phyloP scores from a whole-genome alignment of 2,797 vertebrate genomes.

The Mus caroli region DNA sequence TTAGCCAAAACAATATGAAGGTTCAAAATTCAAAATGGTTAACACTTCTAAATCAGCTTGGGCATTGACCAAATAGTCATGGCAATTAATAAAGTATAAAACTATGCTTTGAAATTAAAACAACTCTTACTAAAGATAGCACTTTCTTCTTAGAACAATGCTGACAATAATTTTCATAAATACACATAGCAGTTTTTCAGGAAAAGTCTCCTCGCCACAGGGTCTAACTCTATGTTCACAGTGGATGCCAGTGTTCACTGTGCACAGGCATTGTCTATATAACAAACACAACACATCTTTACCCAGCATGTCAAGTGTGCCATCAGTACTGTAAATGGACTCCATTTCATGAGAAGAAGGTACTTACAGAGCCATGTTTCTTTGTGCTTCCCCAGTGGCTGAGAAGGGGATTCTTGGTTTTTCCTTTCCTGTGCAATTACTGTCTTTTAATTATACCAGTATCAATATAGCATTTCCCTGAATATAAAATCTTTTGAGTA shows the following conservation, averaged over 20 bases:
- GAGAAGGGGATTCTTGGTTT: constrained; percentile 72
- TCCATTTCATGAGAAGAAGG: neutral
- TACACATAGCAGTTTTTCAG: constrained; percentile 39
- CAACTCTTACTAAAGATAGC: neutral
- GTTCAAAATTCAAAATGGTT: constrained; percentile 53
- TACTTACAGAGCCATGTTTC: neutral
- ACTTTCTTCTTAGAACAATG: neutral
- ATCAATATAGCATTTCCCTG: constrained; percentile 28
- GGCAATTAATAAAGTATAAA: constrained; percentile 39
- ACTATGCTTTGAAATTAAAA: constrained; percentile 45
- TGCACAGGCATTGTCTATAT: constrained; percentile 3
- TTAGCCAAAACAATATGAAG: neutral
- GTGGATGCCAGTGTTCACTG: neutral
- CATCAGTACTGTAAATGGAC: neutral
- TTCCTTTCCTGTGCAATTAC: constrained; percentile 73
- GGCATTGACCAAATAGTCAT: constrained; percentile 7
- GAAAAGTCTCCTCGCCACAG: neutral
- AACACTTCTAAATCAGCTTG: constrained; percentile 4
- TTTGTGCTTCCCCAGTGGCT: neutral
- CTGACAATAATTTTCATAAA: constrained; percentile 37
- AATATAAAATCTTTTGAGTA: constrained; percentile 40
- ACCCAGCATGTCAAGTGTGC: constrained; percentile 36
- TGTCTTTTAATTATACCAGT: constrained; percentile 60
- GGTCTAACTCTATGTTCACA: neutral
- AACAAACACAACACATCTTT: constrained; percentile 61